Evolutionary conservation across 2,888 invertebrate genomes (phyloP).

Genomic region (Lycaena phlaeas): DNA sequence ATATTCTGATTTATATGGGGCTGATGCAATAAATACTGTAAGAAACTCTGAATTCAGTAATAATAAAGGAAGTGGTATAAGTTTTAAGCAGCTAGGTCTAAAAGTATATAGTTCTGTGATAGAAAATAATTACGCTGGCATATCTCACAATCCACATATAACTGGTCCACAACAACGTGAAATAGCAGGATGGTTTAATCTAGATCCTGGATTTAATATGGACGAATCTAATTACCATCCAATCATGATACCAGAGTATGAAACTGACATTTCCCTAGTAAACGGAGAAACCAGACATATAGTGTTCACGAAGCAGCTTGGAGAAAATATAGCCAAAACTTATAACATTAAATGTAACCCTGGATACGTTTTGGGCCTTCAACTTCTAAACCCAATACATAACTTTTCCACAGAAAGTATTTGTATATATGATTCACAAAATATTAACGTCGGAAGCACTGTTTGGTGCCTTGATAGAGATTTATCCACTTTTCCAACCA

Average conservation of each 20-base stretch:
- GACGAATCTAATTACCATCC: constrained; percentile 83
- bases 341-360: constrained; percentile 81
- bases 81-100: constrained; percentile 90
- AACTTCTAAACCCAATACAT: constrained; percentile 91
- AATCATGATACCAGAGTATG: constrained; percentile 78
- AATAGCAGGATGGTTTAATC: constrained; percentile 92
- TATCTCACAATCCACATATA: constrained; percentile 92
- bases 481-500: constrained; percentile 90
- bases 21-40: constrained; percentile 85
- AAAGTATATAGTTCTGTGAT: constrained; percentile 84
- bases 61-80: constrained; percentile 91
- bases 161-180: constrained; percentile 89
- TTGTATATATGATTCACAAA: constrained; percentile 82
- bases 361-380: constrained; percentile 89
- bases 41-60: constrained; percentile 88
- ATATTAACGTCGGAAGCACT: constrained; percentile 75
- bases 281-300: constrained; percentile 86
- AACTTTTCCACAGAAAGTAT: constrained; percentile 90
- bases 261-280: constrained; percentile 75
- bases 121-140: constrained; percentile 86
- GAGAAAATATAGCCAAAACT: constrained; percentile 69
- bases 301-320: constrained; percentile 78
- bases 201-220: constrained; percentile 76
- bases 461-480: constrained; percentile 88
- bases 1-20: constrained; percentile 94